Conservation (phyloP, 2,113 vertebrate species). For the Glaucidium brasilianum region DNA sequence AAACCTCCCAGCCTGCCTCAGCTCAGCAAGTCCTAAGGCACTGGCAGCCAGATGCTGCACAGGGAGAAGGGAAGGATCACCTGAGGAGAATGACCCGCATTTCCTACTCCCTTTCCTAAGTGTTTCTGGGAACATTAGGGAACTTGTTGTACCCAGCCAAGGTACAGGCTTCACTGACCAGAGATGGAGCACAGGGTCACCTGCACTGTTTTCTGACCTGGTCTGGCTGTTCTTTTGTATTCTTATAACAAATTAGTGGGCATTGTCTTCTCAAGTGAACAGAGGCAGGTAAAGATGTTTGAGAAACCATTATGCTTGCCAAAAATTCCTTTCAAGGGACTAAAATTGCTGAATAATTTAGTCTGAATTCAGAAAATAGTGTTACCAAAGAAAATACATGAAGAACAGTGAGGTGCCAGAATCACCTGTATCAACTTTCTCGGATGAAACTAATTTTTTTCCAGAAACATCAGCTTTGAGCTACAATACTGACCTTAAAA, state of each 20-base stretch:
- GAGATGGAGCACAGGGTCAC: background rate
- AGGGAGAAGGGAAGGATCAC: background rate
- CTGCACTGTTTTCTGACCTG: background rate
- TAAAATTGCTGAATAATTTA: background rate
- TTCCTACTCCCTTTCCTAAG: background rate
- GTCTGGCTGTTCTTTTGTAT: background rate
- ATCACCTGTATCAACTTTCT: rapidly evolving
- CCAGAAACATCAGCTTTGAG: background rate
- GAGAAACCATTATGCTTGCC: background rate
- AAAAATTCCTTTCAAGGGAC: background rate
- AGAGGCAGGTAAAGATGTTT: background rate
- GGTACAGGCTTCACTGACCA: background rate
- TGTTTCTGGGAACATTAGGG: conserved; percentile 5
- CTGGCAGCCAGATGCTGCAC: background rate
- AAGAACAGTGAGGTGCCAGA: background rate
- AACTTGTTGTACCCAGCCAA: background rate
- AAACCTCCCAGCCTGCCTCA: background rate
- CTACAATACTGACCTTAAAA: background rate
- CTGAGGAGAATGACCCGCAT: background rate
- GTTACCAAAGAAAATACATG: background rate
- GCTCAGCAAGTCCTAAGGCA: background rate
- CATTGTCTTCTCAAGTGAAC: background rate
- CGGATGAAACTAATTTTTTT: background rate
- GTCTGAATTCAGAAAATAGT: background rate
- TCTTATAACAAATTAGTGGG: background rate